Base-by-base conservation (phyloP, 2,888 invertebrate species). In the Coenonympha glycerion region DNA sequence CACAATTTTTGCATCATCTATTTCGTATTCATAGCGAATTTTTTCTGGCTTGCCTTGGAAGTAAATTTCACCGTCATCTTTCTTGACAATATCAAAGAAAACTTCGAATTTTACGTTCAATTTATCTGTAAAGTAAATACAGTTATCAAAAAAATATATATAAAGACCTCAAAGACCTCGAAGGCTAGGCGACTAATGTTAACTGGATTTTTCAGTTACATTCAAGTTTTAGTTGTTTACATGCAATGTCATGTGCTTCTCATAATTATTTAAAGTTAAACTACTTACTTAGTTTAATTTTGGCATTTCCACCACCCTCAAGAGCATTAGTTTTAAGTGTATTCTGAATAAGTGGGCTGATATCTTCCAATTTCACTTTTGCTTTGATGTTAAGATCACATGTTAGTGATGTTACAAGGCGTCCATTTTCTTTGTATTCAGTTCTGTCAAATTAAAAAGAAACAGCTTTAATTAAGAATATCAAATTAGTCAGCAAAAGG, bases 351-450 rank as follows among this genome's bases (percentile, higher is more conserved):
- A 68, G 21, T 2, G 68, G 62, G 26, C 54, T 65, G 0, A 53
- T 30, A 1, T 61, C 60, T 1, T 24, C 39, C 1, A 68, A 6
- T 34, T 41, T 61, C 42, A 74, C 73, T 48, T 63, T 68, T 2
- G 69, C 72, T 34, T 71, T 66, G 3, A 74, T 45, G 6, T 40
- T 54, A 1, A 76, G 1, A 50, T 69, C 62, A 45, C 76, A 77
- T 1, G 58, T 60, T n/a, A 67, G 1, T 54, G 28, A 64, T 63
- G 52, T 65, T 64, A 8, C 53, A 31, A 6, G 60, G 61, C 2
- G 18, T 22, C 67, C 66, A 30, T 64, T 56, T 9, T 62, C 55
- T 24, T 71, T 55, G 40, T 73, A n/a, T n/a, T n/a, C 57, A 9
- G 67, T 52, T 18, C 76, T 74, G 52, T 37, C 65, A 37, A 24